Conservation (phyloP, 2,797 vertebrate genomes). For the Garrulus glandarius region DNA sequence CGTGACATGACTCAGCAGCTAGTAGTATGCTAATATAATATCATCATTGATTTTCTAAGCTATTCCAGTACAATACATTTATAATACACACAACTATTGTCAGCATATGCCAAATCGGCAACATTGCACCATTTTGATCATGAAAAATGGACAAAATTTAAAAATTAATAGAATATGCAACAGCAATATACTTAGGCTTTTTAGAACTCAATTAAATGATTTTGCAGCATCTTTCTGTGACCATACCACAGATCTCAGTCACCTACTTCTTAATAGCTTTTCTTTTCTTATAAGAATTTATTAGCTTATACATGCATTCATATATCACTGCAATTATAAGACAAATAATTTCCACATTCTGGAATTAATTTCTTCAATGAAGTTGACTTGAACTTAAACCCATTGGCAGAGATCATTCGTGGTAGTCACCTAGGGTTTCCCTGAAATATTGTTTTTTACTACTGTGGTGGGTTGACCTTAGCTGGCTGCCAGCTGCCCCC, state of each 20-base stretch:
- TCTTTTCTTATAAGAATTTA: not conserved
- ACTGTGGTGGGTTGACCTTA: not conserved
- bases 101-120: slow-evolving; percentile 40
- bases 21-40: slow-evolving; percentile 3
- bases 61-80: slow-evolving; percentile 46
- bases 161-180: slow-evolving; percentile 10
- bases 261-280: not conserved
- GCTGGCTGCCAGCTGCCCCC: not conserved
- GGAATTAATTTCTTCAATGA: not conserved
- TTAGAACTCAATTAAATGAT: not conserved
- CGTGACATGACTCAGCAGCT: slow-evolving; percentile 31
- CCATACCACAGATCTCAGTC: not conserved
- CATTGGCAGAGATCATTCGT: not conserved
- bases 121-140: slow-evolving; percentile 19
- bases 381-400: not conserved
- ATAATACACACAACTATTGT: slow-evolving; percentile 23
- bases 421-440: not conserved
- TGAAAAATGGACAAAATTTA: slow-evolving; percentile 47
- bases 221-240: not conserved
- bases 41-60: slow-evolving; percentile 56
- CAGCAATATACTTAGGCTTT: not conserved
- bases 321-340: not conserved
- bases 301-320: not conserved
- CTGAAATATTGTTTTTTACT: not conserved
- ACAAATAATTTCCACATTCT: not conserved